Percentiles rank a stretch among this genome's conserved stretches.
Conservation (phyloP, 2,888 invertebrate species). For the Drosophila putrida region DNA sequence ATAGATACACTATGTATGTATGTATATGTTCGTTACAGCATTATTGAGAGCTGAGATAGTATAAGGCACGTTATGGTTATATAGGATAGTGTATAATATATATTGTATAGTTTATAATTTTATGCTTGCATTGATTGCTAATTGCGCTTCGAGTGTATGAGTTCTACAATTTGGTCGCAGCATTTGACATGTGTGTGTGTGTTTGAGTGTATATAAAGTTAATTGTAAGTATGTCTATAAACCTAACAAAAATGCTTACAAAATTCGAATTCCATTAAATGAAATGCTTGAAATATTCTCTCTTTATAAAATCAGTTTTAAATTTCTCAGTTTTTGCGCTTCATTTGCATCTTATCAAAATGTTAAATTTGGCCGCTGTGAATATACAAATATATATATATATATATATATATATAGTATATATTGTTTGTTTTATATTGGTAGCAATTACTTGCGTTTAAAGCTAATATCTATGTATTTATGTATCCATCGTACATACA, state of each 20-base stretch:
- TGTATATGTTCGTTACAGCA: conserved; percentile 19
- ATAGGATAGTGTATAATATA: conserved; percentile 22
- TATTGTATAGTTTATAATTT: conserved; percentile 22
- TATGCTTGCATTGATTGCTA: conserved; percentile 70
- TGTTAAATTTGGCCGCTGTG: conserved; percentile 52
- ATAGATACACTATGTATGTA: conserved; percentile 15
- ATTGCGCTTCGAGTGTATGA: conserved; percentile 55
- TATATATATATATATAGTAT: conserved; percentile 12
- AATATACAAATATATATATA: conserved; percentile 19
- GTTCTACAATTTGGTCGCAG: conserved; percentile 58
- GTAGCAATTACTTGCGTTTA: conserved; percentile 41
- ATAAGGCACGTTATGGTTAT: conserved; percentile 69
- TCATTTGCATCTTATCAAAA: conserved; percentile 42
- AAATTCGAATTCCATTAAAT: conserved; percentile 36
- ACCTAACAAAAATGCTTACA: conserved; percentile 45
- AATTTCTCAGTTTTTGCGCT: conserved; percentile 30
- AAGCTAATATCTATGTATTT: conserved; percentile 30
- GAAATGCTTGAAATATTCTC: conserved; percentile 33
- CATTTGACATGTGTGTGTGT: conserved; percentile 17
- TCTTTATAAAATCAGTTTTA: conserved; percentile 40
- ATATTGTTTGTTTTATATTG: not conserved
- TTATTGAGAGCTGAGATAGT: conserved; percentile 44
- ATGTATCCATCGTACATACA: conserved; percentile 10
- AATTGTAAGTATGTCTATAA: conserved; percentile 1
- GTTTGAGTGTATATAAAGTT: conserved; percentile 3